Evolutionary conservation across 1,140 invertebrate genomes (phyloP), one percentile per base, ranked within the genome.

Genomic region (Drosophila pectinifera): DNA sequence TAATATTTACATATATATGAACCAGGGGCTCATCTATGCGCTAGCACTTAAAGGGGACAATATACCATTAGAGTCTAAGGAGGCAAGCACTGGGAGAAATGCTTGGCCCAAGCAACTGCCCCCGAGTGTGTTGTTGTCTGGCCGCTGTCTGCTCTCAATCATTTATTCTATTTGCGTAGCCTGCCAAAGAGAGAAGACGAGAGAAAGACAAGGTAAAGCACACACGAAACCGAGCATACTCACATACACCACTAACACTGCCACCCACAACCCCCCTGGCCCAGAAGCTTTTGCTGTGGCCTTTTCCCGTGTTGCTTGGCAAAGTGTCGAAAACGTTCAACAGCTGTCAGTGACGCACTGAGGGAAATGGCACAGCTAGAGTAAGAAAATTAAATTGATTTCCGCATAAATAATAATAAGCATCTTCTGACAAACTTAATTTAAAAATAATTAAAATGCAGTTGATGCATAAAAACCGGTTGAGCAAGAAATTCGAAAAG

Each of bases 271-370:
- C 57, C 45, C 56, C 24, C 26, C 65, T 41, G 36, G 20, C n/a
- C 65, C 20, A 58, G 46, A 54, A 81, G 82, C 73, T 81, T 85
- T 85, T 57, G 73, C 72, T 78, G 67, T 75, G 56, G 64, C 63
- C 55, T 74, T 76, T 48, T 61, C 41, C 75, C 41, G 43, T 73
- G 61, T 73, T 72, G 67, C 62, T 67, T 77, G 43, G 73, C 58
- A 54, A 76, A 81, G 72, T 74, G 57, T 78, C 75, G 61, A 83
- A 83, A 83, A 78, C 80, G 67, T 83, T 88, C 84, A 88, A 86
- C 84, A 86, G 83, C 83, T 86, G 83, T 73, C 74, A 31, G 13
- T 22, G n/a, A 18, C 16, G 36, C 68, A 70, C 68, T 46, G 49
- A 13, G 8, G 54, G 8, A 69, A 70, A 56, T 18, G 5, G 4